Percentiles rank a stretch among this genome's conserved stretches.
phyloP scores from a whole-genome alignment of 2,113 vertebrate species.

The Jaculus jaculus region DNA sequence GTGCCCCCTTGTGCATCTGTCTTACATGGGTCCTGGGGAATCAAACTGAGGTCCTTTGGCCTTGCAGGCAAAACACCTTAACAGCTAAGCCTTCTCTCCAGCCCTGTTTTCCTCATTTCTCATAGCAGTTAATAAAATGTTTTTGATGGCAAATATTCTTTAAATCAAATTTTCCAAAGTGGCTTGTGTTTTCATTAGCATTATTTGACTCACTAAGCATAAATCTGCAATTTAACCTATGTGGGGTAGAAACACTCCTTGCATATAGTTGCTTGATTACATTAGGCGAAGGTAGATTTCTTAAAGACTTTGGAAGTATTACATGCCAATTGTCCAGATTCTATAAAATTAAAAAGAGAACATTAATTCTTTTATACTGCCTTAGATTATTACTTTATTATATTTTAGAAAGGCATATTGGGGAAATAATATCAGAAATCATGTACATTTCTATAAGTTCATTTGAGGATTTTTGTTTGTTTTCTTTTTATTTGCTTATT shows the following conservation, averaged over 20 bases:
- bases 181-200: neutral
- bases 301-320: slow-evolving; percentile 35
- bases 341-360: slow-evolving; percentile 43
- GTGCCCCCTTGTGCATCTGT: no score
- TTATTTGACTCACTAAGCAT: neutral
- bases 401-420: neutral
- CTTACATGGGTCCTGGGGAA: no score
- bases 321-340: neutral
- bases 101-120: no score
- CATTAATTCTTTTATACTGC: neutral
- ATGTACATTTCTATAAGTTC: neutral
- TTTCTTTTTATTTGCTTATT: no score
- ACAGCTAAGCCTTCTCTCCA: no score
- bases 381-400: slow-evolving; percentile 18
- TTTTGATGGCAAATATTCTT: no score
- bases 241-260: neutral
- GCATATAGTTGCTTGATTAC: neutral
- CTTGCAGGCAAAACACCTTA: no score
- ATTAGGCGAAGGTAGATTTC: neutral
- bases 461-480: neutral
- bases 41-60: no score
- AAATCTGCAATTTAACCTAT: neutral
- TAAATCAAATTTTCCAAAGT: neutral
- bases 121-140: no score
- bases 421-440: neutral